Evolutionary conservation across 2,888 invertebrate genomes (phyloP), one percentile per base, ranked within the genome.

Genomic region (Cheilosia grossa): DNA sequence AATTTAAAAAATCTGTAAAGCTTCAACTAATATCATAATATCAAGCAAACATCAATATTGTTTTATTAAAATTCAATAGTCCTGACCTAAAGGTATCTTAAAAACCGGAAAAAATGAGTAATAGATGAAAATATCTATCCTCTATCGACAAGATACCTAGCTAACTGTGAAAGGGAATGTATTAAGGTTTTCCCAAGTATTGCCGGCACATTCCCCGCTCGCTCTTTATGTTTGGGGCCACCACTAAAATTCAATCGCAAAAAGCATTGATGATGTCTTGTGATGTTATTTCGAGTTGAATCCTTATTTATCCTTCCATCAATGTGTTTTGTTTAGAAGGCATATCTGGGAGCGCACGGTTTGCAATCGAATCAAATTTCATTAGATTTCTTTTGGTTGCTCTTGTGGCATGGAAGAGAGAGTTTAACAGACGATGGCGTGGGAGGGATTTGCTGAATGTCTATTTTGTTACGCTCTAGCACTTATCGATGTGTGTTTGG

Each of bases 351-450:
- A 66, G 64, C 47, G 51, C 64, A 72, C 58, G 17, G 72, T 64
- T 72, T 66, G 72, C 66, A 79, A 79, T 72, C 64, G 30, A 79
- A 79, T 79, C 64, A 53, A 66, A 72, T 79, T 79, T 64, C 72
- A 79, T 79, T 79, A 79, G 24, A 72, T 72, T 66, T 79, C 58
- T 51, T 72, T 79, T 64, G 42, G 64, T 59, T 72, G 47, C 47
- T 47, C 19, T 9, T 58, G 42, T 51, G 42, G 42, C 1, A 53
- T 27, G 17, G 2, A 47, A 58, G 19, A 6, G 7, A 44, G 21
- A 53, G 51, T 53, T 30, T 19, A 47, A 5, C n/a, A 47, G 73
- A n/a, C 27, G 19, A 47, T 69, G 17, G 24, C 49, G 15, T 58
- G 13, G 27, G 7, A 61, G 40, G 53, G 40, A 59, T 42, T 61